These are phyloP conservation scores for Megastigmus dorsalis DNA, from an alignment of 2,888 invertebrate species.

Conservation along the genomic window DNA sequence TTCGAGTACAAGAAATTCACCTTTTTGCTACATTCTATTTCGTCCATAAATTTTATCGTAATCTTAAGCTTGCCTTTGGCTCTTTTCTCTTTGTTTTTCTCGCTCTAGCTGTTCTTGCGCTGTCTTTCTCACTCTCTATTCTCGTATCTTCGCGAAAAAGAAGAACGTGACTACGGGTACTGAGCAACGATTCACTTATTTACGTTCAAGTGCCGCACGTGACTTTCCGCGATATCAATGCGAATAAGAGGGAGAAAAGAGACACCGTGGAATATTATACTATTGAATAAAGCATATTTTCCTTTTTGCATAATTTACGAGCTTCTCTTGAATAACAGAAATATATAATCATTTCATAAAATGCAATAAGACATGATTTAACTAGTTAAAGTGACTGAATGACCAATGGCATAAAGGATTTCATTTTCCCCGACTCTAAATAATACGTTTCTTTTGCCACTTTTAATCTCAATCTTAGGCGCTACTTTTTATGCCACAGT, in stretches of 20 bases:
- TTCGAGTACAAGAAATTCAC: constrained; percentile 3
- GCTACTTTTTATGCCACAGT: no score
- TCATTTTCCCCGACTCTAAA: no score
- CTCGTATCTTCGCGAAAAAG: constrained; percentile 44
- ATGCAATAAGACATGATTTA: background rate
- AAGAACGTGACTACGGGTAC: constrained; percentile 44
- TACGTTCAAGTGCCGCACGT: constrained; percentile 50
- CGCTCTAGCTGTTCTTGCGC: background rate
- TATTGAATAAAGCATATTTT: constrained; percentile 45
- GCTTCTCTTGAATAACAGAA: background rate
- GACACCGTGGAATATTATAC: constrained; percentile 34
- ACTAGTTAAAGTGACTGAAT: background rate
- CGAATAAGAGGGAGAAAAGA: constrained; percentile 31
- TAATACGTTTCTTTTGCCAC: no score
- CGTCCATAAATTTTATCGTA: constrained; percentile 46
- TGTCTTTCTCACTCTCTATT: background rate
- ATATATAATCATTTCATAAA: background rate
- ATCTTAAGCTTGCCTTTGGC: constrained; percentile 34
- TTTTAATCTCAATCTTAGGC: no score
- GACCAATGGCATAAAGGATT: no score
- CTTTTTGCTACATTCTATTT: constrained; percentile 37
- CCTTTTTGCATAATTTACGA: constrained; percentile 4
- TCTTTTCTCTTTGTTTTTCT: constrained; percentile 5
- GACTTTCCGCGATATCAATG: constrained; percentile 51
- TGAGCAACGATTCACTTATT: constrained; percentile 54